Percentiles rank a stretch among this genome's conserved stretches.
Conservation (phyloP, 2,113 vertebrate species). For the Delphinapterus leucas region DNA sequence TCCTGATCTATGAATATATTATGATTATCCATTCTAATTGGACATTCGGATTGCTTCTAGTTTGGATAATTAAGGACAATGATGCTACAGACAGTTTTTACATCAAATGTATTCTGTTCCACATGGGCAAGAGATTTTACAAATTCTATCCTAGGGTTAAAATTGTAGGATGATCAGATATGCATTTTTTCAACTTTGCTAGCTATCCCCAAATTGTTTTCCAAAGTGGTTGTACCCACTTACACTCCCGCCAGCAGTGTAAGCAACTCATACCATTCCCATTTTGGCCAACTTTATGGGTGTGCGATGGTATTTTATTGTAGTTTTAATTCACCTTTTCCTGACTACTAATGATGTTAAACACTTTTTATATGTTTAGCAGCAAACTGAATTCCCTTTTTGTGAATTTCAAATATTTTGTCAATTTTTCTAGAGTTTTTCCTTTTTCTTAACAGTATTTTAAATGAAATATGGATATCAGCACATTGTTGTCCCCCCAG, state of each 20-base stretch:
- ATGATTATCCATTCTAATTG: neutral
- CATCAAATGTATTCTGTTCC: neutral
- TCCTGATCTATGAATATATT: neutral
- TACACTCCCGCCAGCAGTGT: neutral
- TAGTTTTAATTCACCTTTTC: neutral
- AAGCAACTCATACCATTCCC: neutral
- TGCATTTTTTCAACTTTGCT: neutral
- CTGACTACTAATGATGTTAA: neutral
- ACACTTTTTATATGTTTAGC: neutral
- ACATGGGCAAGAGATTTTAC: neutral
- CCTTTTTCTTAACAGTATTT: neutral
- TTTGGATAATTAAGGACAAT: neutral
- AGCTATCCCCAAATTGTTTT: slow-evolving; percentile 3
- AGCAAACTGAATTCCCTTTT: neutral
- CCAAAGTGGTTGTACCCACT: neutral
- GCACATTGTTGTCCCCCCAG: neutral
- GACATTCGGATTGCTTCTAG: neutral
- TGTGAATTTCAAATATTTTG: neutral
- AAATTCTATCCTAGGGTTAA: neutral
- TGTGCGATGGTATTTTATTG: neutral
- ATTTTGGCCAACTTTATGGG: neutral
- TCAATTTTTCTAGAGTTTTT: neutral
- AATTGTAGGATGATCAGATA: neutral
- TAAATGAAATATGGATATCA: neutral
- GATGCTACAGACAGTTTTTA: neutral